phyloP scores from a whole-genome alignment of 2,113 vertebrate genomes.

The Acinonyx jubatus region DNA sequence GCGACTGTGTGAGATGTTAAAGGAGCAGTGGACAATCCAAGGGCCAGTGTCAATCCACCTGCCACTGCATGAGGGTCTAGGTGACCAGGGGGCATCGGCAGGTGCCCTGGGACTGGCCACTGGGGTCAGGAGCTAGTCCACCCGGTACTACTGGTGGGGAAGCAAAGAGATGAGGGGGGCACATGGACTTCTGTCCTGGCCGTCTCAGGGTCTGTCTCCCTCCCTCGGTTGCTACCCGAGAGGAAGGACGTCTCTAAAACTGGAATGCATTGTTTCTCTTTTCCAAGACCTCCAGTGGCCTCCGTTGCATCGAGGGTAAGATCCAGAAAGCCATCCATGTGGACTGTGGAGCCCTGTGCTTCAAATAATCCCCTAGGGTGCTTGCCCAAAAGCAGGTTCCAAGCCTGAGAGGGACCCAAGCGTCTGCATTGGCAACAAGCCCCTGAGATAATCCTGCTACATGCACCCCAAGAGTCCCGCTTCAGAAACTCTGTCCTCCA shows the following conservation, averaged over 20 bases:
- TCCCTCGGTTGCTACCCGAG: not conserved
- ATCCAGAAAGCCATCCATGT: not conserved
- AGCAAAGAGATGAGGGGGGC: not conserved
- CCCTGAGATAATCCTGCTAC: not conserved
- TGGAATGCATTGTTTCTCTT: not conserved
- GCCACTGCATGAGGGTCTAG: not conserved
- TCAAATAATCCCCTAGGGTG: not conserved
- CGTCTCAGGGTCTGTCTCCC: fast-evolving
- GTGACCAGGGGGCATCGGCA: not conserved
- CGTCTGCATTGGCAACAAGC: no score
- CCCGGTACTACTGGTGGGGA: not conserved
- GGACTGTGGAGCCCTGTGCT: not conserved
- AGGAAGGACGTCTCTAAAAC: not conserved
- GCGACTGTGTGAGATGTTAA: not conserved
- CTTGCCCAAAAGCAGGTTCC: not conserved
- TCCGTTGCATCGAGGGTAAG: not conserved
- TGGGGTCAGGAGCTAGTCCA: not conserved
- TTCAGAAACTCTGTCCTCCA: not conserved
- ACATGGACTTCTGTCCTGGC: not conserved
- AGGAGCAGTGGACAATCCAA: not conserved
- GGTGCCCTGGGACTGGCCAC: not conserved
- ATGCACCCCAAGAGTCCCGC: not conserved
- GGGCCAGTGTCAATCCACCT: not conserved
- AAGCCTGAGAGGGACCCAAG: not conserved
- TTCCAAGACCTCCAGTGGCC: not conserved